Evolutionary conservation across 2,888 invertebrate species (phyloP), one percentile per base, ranked within the genome.

Genomic region (Antheraea assamensis): DNA sequence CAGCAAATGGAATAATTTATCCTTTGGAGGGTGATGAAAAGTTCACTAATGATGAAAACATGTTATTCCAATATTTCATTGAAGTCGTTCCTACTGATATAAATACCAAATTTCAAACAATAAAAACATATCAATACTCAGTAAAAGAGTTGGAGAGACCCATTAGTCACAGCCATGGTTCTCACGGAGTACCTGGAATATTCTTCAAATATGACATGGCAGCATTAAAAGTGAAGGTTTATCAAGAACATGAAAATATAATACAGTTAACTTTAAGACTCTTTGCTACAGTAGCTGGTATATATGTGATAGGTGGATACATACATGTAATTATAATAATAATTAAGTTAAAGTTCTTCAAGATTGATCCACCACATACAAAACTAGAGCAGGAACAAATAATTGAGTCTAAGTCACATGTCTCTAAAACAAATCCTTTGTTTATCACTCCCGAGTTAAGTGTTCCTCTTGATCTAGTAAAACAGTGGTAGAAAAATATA

Each of bases 51-150:
- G 88, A 93, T 35, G 91, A 92, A 78, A 96, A 96, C 88, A 97
- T 98, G 91, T 88, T 98, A 70, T 98, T 96, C 88, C 98, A 99
- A 86, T 99, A 99, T 93, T 99, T 99, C 85, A 95, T 99, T 72
- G 98, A 99, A 94, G 97, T 99, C 24, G 99, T 99, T 0, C 99
- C 99, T 0, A 99, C 99, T 0, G 97, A 98, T 85, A 97, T 99
- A n/a, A 96, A 97, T 78, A 97, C 97, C 5, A 95, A 97, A 66
- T 95, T 98, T 82, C 96, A 96, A 61, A 95, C 96, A 2, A 95
- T 97, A 49, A 96, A 96, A 82, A 97, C 99, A 0, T 99, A 97
- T 86, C 99, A 99, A 88, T 99, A 99, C 89, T 97, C 99, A 19
- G 98, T 98, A 0, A 98, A 99, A 82, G 98, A 98, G 84, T 95